phyloP scores from a whole-genome alignment of 2,888 invertebrate genomes.

The Brachypalpus laphriformis region DNA sequence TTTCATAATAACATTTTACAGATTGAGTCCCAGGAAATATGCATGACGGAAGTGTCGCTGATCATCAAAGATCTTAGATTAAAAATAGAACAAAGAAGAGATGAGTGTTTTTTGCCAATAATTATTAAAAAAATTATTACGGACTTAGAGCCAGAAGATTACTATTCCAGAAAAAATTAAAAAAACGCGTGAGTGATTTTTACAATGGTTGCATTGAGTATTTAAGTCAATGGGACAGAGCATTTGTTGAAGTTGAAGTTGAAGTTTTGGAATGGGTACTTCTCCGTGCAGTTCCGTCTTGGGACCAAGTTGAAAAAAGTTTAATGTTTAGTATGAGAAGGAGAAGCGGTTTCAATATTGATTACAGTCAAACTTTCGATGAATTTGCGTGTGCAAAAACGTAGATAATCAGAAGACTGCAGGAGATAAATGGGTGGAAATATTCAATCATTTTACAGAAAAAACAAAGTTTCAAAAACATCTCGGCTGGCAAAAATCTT shows the following conservation, averaged over 20 bases:
- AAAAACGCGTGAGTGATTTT: constrained; percentile 11
- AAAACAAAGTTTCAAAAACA: constrained; percentile 1
- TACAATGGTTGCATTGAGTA: constrained; percentile 17
- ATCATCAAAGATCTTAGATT: constrained; percentile 46
- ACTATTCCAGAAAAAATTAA: constrained; percentile 12
- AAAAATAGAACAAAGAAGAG: constrained; percentile 45
- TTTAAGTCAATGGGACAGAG: constrained; percentile 23
- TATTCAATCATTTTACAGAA: background rate
- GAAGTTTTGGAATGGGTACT: constrained; percentile 27
- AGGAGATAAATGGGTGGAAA: background rate
- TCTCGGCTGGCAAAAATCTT: too few species aligned
- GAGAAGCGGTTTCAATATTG: constrained; percentile 28
- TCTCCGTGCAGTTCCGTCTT: constrained; percentile 29
- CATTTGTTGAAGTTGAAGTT: constrained; percentile 34
- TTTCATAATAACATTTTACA: constrained; percentile 57
- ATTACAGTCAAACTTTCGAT: constrained; percentile 16
- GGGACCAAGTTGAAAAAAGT: constrained; percentile 23
- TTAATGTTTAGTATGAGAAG: constrained; percentile 19
- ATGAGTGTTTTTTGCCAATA: constrained; percentile 49
- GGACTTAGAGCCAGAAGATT: constrained; percentile 33
- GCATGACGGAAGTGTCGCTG: constrained; percentile 56
- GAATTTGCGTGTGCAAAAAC: constrained; percentile 5
- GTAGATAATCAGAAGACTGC: background rate
- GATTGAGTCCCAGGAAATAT: constrained; percentile 63
- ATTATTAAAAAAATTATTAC: constrained; percentile 33